phyloP scores from a whole-genome alignment of 1,140 invertebrate species.

The Bombus pyrosoma region DNA sequence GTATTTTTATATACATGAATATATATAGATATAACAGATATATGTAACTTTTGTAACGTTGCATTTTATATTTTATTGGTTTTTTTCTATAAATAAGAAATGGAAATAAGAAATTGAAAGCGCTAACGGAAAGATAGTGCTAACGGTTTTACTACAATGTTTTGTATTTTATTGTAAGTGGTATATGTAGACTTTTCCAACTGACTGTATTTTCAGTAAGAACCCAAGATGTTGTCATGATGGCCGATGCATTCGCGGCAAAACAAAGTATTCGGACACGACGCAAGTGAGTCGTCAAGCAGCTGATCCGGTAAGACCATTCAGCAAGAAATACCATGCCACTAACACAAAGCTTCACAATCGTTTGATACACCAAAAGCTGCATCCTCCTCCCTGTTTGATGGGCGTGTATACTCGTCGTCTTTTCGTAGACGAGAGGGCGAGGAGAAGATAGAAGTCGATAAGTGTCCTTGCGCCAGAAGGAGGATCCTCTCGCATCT shows the following conservation, averaged over 20 bases:
- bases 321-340: conserved; percentile 47
- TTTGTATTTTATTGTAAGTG: no score
- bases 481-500: conserved; percentile 69
- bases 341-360: conserved; percentile 44
- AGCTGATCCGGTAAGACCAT: conserved; percentile 54
- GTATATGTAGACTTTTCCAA: no score
- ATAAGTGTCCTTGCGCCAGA: conserved; percentile 68
- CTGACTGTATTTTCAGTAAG: no score
- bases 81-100: no score
- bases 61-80: no score
- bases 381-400: not conserved
- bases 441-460: conserved; percentile 59
- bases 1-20: no score
- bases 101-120: no score
- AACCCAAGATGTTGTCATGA: no score
- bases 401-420: conserved; percentile 61
- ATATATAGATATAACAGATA: no score
- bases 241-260: not conserved
- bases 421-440: conserved; percentile 41
- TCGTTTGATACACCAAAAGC: conserved; percentile 52
- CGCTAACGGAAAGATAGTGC: no score
- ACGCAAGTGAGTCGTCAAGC: conserved; percentile 53
- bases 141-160: no score
- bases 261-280: conserved; percentile 32
- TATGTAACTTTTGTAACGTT: no score